These are phyloP conservation scores for Nebria ingens DNA, from an alignment of 1,140 invertebrate species.

Conservation along the genomic window DNA sequence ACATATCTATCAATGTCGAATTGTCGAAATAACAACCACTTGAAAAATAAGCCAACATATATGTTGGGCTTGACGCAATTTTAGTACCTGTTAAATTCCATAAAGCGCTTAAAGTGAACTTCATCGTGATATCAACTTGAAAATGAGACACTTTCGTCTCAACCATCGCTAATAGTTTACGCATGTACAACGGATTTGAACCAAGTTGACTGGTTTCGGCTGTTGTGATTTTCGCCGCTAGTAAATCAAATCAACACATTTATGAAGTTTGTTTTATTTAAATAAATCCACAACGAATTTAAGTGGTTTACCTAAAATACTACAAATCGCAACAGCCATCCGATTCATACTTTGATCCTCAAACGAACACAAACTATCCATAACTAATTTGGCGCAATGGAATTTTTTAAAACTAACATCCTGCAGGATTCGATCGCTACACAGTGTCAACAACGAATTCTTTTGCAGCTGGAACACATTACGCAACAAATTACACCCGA, in stretches of 20 bases:
- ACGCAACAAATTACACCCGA: not conserved
- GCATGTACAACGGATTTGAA: slow-evolving; percentile 59
- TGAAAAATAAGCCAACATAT: slow-evolving; percentile 22
- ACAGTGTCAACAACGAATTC: slow-evolving; percentile 65
- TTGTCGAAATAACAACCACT: too few species aligned
- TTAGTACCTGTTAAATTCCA: slow-evolving; percentile 75
- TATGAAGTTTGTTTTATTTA: not conserved
- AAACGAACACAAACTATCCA: slow-evolving; percentile 64
- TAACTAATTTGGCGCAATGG: slow-evolving; percentile 61
- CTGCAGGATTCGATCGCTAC: slow-evolving; percentile 69
- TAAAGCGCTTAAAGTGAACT: slow-evolving; percentile 69
- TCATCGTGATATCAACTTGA: slow-evolving; percentile 63
- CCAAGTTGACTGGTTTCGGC: slow-evolving; percentile 62
- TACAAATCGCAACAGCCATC: slow-evolving; percentile 76
- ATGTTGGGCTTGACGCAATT: too few species aligned
- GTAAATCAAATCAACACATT: not conserved
- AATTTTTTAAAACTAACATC: slow-evolving; percentile 65
- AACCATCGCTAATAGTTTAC: slow-evolving; percentile 60
- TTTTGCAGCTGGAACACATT: slow-evolving; percentile 54
- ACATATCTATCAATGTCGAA: too few species aligned
- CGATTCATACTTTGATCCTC: slow-evolving; percentile 65
- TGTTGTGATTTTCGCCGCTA: slow-evolving; percentile 63
- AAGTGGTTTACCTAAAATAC: slow-evolving; percentile 44
- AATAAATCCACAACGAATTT: not conserved
- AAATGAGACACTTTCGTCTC: slow-evolving; percentile 47